Evolutionary conservation across 1,140 invertebrate species (phyloP), one percentile per base, ranked within the genome.

Genomic region (Macrosteles quadrilineatus): DNA sequence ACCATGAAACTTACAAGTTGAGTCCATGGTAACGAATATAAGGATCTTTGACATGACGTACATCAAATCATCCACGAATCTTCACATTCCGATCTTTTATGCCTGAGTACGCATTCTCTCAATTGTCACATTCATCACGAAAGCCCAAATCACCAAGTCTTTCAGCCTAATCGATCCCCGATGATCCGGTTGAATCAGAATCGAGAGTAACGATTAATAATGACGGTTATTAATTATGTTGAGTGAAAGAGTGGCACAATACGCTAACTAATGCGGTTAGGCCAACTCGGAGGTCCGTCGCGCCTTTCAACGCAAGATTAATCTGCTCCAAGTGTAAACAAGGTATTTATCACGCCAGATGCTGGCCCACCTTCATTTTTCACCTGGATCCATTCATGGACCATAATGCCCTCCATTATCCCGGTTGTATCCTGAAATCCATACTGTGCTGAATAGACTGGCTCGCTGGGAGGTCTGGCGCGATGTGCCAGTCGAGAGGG

Each of bases 161-260:
- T 36, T 36, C 4, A 6, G 32, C 14, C 14, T 36, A 36, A 36
- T 36, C 32, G 32, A 36, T 36, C 32, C 14, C 4, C 14, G 32
- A 36, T 36, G 4, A 36, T 36, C 32, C 32, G 32, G 32, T 36
- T 36, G 47, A 17, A 50, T 17, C 47, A 50, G 47, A 50, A 50
- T 50, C 47, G 47, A 50, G 47, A 50, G 47, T 50, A 50, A 50
- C 47, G 47, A 50, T 50, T 50, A 50, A 50, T 50, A 50, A 50
- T 50, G 47, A 4, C 4, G 21, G 47, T 50, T 9, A 50, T 50
- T 50, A 50, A 50, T 50, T 50, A 50, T 50, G 14, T 4, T 17
- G 14, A 19, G 47, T 50, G 47, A 50, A 50, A 50, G 47, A 4
- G 14, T 36, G 4, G 32, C 21, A 50, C 47, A 50, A 50, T 50